These are phyloP conservation scores for Platysternon megacephalum DNA, from an alignment of 2,113 vertebrate species.

Conservation along the genomic window DNA sequence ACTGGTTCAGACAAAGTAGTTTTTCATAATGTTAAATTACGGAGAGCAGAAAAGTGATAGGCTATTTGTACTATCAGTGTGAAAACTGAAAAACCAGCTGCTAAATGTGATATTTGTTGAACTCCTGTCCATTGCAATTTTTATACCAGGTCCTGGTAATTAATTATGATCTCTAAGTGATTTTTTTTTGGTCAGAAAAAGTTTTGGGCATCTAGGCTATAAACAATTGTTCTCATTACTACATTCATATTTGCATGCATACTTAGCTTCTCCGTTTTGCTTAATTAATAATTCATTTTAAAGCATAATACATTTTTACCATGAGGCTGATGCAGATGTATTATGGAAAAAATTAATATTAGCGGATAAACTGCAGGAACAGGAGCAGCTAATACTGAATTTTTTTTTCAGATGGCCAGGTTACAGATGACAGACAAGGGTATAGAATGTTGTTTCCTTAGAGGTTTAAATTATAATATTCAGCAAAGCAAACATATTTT, in stretches of 20 bases:
- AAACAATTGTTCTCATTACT: constrained; percentile 42
- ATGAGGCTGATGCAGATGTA: background rate
- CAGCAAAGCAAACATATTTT: background rate
- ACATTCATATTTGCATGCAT: constrained; percentile 28
- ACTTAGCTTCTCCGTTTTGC: background rate
- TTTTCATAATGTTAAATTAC: constrained; percentile 39
- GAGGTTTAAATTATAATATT: constrained; percentile 3
- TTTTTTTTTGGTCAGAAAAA: constrained; percentile 41
- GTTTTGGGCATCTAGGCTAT: constrained; percentile 15
- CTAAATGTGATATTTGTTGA: constrained; percentile 34
- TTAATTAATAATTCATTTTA: constrained; percentile 21
- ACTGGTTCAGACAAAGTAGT: constrained; percentile 24
- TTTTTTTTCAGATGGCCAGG: background rate
- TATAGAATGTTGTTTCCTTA: background rate
- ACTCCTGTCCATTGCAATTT: background rate
- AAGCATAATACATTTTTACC: constrained; percentile 6
- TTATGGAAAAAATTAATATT: background rate
- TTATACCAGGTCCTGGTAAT: constrained; percentile 35
- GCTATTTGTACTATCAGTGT: constrained; percentile 12
- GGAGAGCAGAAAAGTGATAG: background rate
- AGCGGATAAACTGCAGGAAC: background rate
- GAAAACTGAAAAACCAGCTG: constrained; percentile 11
- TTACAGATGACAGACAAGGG: background rate
- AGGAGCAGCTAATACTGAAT: background rate
- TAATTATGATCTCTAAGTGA: constrained; percentile 38